Base-by-base conservation (phyloP, 2,888 invertebrate genomes). In the Prosopocoilus inquinatus region DNA sequence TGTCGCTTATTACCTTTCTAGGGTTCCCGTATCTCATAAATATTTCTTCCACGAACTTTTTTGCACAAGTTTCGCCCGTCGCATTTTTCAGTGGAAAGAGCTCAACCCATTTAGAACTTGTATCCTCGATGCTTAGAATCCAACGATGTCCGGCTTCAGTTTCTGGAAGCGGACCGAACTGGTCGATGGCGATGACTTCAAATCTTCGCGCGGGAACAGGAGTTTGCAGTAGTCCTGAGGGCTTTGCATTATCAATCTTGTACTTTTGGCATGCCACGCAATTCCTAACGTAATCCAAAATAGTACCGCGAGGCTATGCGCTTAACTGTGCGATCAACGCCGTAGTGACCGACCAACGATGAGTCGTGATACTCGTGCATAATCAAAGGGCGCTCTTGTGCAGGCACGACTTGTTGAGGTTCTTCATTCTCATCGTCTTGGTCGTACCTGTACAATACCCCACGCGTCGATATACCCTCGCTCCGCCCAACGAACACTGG, bases 11-110 rank as follows among this genome's bases (percentile, higher is more conserved):
- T 0, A 76, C 9, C 8, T 71, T 47, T 0, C 74, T 38, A 0
- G 70, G 70, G 1, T 67, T 13, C 1, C 73, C 74, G 56, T 67
- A 74, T 11, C 73, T 56, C 4, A 74, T 32, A 11, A 74, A 66
- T 0, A 72, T 55, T 53, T 75, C 71, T 15, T 73, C 58, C 0
- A 75, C 44, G 0, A 75, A 53, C 0, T 50, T 59, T 0, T 34
- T 45, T 0, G 70, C 70, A 48, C 72, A 72, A 0, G 50, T 56
- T 48, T 69, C 68, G 0, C 72, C 68, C 1, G 66, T 68, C 0
- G 72, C 70, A 4, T 60, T 48, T 5, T 59, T 48, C 1, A 74
- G 44, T 0, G 72, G 60, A 43, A 73, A 72, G 1, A 75, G 32
- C 44, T 75, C 74, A 3, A 72, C 61, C 70, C 72, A 74, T 13